phyloP scores from a whole-genome alignment of 2,113 vertebrate species.

The Calyptommatus sinebrachiatus region DNA sequence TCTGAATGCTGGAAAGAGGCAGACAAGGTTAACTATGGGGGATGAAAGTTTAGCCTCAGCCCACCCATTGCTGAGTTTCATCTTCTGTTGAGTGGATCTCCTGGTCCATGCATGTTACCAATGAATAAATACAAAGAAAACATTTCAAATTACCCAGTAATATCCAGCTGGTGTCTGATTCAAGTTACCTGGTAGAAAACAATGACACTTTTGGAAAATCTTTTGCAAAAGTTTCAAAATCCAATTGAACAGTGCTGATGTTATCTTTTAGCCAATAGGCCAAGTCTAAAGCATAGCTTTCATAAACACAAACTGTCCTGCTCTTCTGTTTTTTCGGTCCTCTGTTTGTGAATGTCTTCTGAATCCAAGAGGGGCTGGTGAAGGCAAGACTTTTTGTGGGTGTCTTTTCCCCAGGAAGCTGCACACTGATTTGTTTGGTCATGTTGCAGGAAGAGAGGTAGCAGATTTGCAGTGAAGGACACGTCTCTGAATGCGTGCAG shows the following conservation, averaged over 20 bases:
- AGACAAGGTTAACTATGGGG: too few relatives aligned
- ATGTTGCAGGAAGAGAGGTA: conserved; percentile 74
- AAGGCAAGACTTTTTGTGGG: conserved; percentile 25
- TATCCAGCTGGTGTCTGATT: conserved; percentile 11
- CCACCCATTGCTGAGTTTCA: neutral
- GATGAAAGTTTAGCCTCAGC: too few relatives aligned
- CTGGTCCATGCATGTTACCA: neutral
- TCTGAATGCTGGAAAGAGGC: neutral
- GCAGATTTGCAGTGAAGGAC: conserved; percentile 68
- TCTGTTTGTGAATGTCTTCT: conserved; percentile 32
- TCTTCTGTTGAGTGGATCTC: neutral
- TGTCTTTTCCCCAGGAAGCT: neutral
- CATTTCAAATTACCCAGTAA: neutral
- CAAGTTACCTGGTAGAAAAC: neutral
- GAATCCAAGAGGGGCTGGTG: conserved; percentile 58
- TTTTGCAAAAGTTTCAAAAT: conserved; percentile 18
- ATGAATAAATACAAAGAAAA: rapidly evolving
- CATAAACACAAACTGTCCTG: conserved; percentile 9
- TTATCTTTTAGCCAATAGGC: neutral
- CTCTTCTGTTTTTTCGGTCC: conserved; percentile 6
- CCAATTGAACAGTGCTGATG: neutral
- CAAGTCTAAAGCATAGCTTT: neutral
- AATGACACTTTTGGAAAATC: neutral
- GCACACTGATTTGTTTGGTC: conserved; percentile 8
- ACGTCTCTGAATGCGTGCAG: conserved; percentile 79